These are phyloP conservation scores for Narcine bancroftii DNA, from an alignment of 2,113 vertebrate genomes.

Conservation along the genomic window DNA sequence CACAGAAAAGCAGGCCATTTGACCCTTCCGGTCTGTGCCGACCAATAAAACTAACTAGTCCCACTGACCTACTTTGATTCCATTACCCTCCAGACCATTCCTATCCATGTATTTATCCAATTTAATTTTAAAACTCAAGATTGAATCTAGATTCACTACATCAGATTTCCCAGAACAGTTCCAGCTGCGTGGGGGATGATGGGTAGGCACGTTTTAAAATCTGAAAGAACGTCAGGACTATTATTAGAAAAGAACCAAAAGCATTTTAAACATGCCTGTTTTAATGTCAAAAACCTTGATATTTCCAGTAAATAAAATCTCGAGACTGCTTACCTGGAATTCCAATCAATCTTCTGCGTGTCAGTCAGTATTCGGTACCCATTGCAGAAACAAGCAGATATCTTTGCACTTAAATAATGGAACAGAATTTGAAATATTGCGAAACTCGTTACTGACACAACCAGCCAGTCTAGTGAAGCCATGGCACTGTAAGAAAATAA, in stretches of 20 bases:
- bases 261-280: background rate
- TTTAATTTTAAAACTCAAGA: no score
- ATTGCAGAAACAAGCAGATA: constrained; percentile 67
- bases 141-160: no score
- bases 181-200: no score
- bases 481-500: constrained; percentile 58
- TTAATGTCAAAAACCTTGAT: background rate
- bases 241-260: background rate
- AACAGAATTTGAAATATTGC: constrained; percentile 82
- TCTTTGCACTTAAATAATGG: constrained; percentile 75
- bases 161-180: no score
- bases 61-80: no score
- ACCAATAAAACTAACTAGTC: no score
- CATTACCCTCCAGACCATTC: no score
- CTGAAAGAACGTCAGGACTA: background rate
- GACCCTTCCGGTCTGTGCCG: no score
- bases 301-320: background rate
- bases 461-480: constrained; percentile 69
- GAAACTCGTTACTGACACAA: constrained; percentile 70
- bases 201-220: background rate
- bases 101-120: no score
- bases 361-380: constrained; percentile 70
- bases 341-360: constrained; percentile 95
- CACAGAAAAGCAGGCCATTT: no score
- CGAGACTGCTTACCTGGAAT: constrained; percentile 74